Evolutionary conservation across 1,140 invertebrate genomes (phyloP).

Genomic region (Drosophila dunni): DNA sequence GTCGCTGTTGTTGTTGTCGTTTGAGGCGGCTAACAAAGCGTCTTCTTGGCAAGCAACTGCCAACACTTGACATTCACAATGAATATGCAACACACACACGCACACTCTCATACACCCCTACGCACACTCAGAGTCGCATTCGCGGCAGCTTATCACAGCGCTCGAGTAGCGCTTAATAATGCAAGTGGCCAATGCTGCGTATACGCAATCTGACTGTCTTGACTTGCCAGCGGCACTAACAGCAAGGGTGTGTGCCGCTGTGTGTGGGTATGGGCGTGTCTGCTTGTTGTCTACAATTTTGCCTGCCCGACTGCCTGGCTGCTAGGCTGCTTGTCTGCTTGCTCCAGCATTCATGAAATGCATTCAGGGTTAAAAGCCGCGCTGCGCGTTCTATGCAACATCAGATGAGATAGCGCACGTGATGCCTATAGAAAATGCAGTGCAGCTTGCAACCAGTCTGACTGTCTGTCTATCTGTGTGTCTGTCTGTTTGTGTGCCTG

Average conservation of each 20-base stretch:
- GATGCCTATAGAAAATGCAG: slow-evolving; percentile 50
- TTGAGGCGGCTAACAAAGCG: slow-evolving; percentile 66
- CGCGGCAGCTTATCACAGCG: slow-evolving; percentile 70
- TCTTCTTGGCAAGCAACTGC: slow-evolving; percentile 71
- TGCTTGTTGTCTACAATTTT: slow-evolving; percentile 61
- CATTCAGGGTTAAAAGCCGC: slow-evolving; percentile 78
- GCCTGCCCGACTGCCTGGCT: slow-evolving; percentile 16
- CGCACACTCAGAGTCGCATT: slow-evolving; percentile 23
- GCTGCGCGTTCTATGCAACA: slow-evolving; percentile 61
- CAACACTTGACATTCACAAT: slow-evolving; percentile 81
- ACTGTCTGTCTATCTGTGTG: slow-evolving; percentile 6
- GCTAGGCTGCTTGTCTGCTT: neutral
- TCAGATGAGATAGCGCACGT: slow-evolving; percentile 67
- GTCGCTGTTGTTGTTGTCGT: slow-evolving; percentile 23
- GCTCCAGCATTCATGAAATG: slow-evolving; percentile 67
- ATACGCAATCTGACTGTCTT: slow-evolving; percentile 69
- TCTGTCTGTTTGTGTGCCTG: slow-evolving; percentile 17
- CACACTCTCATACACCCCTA: slow-evolving; percentile 30
- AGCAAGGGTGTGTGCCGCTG: neutral
- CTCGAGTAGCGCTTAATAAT: slow-evolving; percentile 65
- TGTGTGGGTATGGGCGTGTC: slow-evolving; percentile 54
- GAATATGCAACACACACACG: slow-evolving; percentile 56
- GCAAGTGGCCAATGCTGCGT: slow-evolving; percentile 80
- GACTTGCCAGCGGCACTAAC: slow-evolving; percentile 6
- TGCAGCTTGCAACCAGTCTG: slow-evolving; percentile 15